Evolutionary conservation across 2,797 vertebrate species (phyloP).

Genomic region (Pseudomugil gertrudae): DNA sequence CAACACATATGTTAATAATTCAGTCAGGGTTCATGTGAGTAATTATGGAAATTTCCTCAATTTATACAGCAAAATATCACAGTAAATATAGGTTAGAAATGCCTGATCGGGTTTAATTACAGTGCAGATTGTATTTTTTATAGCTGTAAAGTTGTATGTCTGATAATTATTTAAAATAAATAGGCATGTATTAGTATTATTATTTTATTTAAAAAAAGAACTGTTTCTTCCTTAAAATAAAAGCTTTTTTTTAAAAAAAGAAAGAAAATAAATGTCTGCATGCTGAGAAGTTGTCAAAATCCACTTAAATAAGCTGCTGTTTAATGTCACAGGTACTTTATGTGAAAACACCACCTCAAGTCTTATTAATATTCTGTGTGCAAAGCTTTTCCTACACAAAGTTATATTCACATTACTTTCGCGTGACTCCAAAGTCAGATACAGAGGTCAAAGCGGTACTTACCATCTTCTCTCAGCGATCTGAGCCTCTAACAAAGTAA

Average conservation of each 20-base stretch:
- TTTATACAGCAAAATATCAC: neutral
- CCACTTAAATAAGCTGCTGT: neutral
- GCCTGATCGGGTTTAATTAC: too few relatives aligned
- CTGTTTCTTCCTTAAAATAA: too few relatives aligned
- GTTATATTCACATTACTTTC: too few relatives aligned
- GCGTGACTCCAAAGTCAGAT: neutral
- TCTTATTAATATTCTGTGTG: neutral
- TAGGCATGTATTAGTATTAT: neutral
- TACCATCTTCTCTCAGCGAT: constrained; percentile 8
- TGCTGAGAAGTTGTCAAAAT: neutral
- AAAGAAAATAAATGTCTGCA: neutral
- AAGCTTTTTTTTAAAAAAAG: too few relatives aligned
- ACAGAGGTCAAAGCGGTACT: neutral
- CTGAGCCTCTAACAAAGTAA: neutral
- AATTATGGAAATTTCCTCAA: neutral
- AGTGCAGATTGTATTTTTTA: too few relatives aligned
- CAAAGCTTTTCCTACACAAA: neutral
- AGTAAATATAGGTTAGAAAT: too few relatives aligned
- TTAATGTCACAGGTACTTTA: neutral
- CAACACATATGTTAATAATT: neutral
- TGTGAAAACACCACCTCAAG: neutral
- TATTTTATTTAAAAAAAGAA: neutral
- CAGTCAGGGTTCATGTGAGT: too few relatives aligned
- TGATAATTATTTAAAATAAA: neutral
- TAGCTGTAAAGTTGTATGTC: too few relatives aligned